Evolutionary conservation across 1,140 invertebrate species (phyloP).

Genomic region (Pogonomyrmex californicus): DNA sequence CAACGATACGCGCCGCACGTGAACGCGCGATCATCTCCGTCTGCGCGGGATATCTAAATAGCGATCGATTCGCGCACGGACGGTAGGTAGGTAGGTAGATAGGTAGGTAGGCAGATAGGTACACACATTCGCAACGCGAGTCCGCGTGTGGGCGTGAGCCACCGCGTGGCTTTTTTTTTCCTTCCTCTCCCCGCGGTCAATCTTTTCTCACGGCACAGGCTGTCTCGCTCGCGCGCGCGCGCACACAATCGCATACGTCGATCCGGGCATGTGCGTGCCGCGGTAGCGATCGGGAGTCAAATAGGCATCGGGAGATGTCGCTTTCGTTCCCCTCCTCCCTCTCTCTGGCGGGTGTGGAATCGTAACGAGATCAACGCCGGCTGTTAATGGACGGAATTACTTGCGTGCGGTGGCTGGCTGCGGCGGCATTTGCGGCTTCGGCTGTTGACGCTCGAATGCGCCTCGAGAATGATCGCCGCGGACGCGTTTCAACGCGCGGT

Average conservation of each 20-base stretch:
- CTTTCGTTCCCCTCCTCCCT: background rate
- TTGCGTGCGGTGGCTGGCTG: background rate
- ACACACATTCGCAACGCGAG: slow-evolving; percentile 14
- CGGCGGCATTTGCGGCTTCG: slow-evolving; percentile 30
- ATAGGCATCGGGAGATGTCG: background rate
- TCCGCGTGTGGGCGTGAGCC: slow-evolving; percentile 65
- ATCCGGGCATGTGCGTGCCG: background rate
- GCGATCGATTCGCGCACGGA: slow-evolving; percentile 65
- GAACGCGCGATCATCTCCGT: slow-evolving; percentile 35
- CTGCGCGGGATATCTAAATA: slow-evolving; percentile 71
- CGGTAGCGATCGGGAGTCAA: slow-evolving; percentile 6
- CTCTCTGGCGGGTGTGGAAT: background rate
- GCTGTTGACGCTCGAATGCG: slow-evolving; percentile 13
- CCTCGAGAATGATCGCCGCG: slow-evolving; percentile 28
- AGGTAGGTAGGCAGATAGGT: slow-evolving; percentile 47
- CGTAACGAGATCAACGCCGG: slow-evolving; percentile 37
- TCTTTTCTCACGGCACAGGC: slow-evolving; percentile 60
- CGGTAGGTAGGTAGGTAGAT: slow-evolving; percentile 18
- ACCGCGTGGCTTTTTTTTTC: slow-evolving; percentile 40
- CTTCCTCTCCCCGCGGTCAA: background rate
- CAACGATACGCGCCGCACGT: slow-evolving; percentile 1
- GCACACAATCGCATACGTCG: background rate
- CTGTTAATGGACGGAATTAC: slow-evolving; percentile 47
- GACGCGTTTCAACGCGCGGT: background rate
- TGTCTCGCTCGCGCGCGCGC: slow-evolving; percentile 8